Conservation (phyloP, 2,888 invertebrate species). For the Nomada ferruginata region DNA sequence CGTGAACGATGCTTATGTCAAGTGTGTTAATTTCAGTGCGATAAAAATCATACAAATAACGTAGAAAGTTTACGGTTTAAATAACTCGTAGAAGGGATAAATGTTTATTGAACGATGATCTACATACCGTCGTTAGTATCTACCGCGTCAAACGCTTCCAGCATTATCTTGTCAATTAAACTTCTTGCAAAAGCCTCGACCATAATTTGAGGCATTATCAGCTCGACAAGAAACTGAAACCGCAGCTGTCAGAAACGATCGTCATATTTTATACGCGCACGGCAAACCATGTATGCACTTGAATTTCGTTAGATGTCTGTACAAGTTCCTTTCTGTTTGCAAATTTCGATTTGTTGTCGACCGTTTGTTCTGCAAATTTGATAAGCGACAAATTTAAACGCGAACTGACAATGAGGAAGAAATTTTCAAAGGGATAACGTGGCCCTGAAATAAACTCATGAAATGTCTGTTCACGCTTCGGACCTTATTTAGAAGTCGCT, state of each 20-base stretch:
- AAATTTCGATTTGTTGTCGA: neutral
- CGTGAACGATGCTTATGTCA: neutral
- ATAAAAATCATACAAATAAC: neutral
- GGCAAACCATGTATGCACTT: slow-evolving; percentile 25
- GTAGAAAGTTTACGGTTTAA: no score
- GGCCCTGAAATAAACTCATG: slow-evolving; percentile 4
- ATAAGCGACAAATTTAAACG: slow-evolving; percentile 8
- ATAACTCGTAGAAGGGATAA: neutral
- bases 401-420: neutral
- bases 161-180: slow-evolving; percentile 72
- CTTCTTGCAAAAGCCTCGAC: slow-evolving; percentile 71
- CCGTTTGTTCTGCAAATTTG: neutral
- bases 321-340: neutral
- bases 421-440: neutral
- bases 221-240: slow-evolving; percentile 43
- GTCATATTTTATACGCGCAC: slow-evolving; percentile 50
- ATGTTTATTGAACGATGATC: neutral
- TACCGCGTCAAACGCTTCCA: slow-evolving; percentile 69
- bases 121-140: slow-evolving; percentile 55
- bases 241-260: slow-evolving; percentile 43
- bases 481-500: neutral
- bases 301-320: slow-evolving; percentile 2
- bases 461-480: neutral
- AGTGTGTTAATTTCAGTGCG: no score
- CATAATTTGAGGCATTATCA: slow-evolving; percentile 68